Base-by-base conservation (phyloP, 2,888 invertebrate species). In the Cheilosia vulpina region DNA sequence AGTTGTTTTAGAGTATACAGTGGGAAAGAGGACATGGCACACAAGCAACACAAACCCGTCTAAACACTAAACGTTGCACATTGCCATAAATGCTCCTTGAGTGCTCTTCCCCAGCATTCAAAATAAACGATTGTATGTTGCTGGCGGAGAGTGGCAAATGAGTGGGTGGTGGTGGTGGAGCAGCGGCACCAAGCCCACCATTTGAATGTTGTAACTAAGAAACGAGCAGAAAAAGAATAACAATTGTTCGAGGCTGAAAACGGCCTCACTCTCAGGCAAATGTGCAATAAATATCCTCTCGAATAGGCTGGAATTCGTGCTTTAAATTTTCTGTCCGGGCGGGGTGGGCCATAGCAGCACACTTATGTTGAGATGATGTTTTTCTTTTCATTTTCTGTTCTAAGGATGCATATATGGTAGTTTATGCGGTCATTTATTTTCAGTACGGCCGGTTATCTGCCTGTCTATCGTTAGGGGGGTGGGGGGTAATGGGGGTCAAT, bases 241-340 rank as follows among this genome's bases (percentile, higher is more conserved):
- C 83, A 79, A 83, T 83, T 79, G 83, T 68, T 78, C 34, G 47
- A 55, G 41, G 60, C 41, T 58, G 55, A 52, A 45, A 38, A 38
- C 15, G 17, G 47, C 19, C 31, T n/a, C 24, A 31, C 19, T 24
- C 5, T 4, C 24, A 43, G 19, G 82, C 50, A 80, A 85, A 81
- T 76, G 85, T 85, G 85, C 81, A 81, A 85, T 85, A 81, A 85
- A 85, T 76, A 81, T 85, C 81, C 85, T 77, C 76, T 77, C 81
- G 81, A 80, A 81, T 76, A 77, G 81, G 72, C 69, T 79, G 57
- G 53, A 66, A 81, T 62, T 68, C 41, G 17, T 66, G 31, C 53
- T 72, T 69, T 71, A 82, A 71, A 71, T 65, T 52, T 65, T 65
- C 62, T 75, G 55, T 62, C 62, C 68, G 60, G 34, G 52, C 38